Percentiles rank a stretch among this genome's conserved stretches.
Evolutionary conservation across 2,888 invertebrate genomes (phyloP).

Genomic region (Scotopteryx bipunctaria): DNA sequence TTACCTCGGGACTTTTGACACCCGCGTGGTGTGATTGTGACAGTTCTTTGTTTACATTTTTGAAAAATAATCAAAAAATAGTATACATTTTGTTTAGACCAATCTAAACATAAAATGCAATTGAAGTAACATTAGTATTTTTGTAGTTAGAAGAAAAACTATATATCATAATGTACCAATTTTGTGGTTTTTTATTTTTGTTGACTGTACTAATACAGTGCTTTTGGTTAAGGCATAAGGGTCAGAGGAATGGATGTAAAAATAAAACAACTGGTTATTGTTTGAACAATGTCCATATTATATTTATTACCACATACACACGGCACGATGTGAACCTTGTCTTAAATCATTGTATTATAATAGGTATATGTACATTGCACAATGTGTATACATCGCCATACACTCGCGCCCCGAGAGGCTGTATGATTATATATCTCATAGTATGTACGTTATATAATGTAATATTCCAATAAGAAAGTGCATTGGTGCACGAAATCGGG

Average conservation of each 20-base stretch:
- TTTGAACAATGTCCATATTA: conserved; percentile 95
- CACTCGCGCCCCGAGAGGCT: conserved; percentile 86
- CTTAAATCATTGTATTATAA: conserved; percentile 89
- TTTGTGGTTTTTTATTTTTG: no score
- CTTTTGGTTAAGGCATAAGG: conserved; percentile 18
- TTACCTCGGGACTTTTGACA: no score
- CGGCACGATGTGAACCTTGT: conserved; percentile 96
- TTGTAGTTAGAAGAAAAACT: no score
- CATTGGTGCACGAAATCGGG: conserved; percentile 83
- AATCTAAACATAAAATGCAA: no score
- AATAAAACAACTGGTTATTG: conserved; percentile 84
- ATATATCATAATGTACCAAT: no score
- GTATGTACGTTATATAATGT: conserved; percentile 84
- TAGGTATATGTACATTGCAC: conserved; percentile 90
- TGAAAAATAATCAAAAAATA: no score
- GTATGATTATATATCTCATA: conserved; percentile 84
- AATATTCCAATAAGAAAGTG: conserved; percentile 84
- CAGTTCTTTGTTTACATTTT: no score
- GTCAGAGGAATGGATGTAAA: conserved; percentile 28
- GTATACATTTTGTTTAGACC: no score
- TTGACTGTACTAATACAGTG: conserved; percentile 19
- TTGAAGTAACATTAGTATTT: no score
- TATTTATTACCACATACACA: conserved; percentile 95
- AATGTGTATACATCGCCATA: conserved; percentile 86
- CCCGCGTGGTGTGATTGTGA: no score